Percentiles rank a stretch among this genome's conserved stretches.
Conservation (phyloP, 64 coral and sea anemone species). For the Pachyseris speciosa region DNA sequence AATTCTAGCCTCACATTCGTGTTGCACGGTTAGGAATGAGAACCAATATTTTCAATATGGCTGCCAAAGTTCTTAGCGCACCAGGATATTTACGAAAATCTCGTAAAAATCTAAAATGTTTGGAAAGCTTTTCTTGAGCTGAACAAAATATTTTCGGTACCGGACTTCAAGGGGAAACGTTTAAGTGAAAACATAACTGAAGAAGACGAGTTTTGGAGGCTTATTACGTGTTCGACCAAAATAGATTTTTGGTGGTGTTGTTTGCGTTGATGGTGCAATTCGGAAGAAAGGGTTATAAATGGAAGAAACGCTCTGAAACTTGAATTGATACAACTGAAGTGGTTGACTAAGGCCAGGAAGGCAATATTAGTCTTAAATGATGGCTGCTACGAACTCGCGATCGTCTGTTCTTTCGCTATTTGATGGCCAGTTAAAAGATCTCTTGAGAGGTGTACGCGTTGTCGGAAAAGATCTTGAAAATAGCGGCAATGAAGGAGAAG, state of each 20-base stretch:
- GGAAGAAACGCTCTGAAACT: not conserved
- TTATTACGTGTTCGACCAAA: not conserved
- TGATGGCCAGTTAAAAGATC: not conserved
- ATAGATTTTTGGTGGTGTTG: not conserved
- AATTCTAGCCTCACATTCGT: no score
- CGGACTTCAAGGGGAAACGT: not conserved
- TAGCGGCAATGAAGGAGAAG: not conserved
- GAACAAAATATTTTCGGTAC: not conserved
- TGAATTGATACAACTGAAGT: not conserved
- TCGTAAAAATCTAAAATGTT: no score
- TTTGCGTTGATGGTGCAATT: slow-evolving; percentile 26
- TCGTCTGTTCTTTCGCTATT: not conserved
- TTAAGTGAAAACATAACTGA: not conserved
- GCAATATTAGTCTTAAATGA: not conserved
- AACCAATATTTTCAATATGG: no score
- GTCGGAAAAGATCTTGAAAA: not conserved
- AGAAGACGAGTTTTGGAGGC: not conserved
- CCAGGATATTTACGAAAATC: no score
- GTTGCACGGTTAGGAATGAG: no score
- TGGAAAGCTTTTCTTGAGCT: no score
- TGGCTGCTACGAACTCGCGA: not conserved
- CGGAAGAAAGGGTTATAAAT: not conserved
- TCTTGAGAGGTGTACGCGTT: not conserved
- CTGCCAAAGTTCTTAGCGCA: no score
- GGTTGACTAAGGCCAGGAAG: not conserved